Evolutionary conservation across 2,113 vertebrate species (phyloP).

Genomic region (Colius striatus): DNA sequence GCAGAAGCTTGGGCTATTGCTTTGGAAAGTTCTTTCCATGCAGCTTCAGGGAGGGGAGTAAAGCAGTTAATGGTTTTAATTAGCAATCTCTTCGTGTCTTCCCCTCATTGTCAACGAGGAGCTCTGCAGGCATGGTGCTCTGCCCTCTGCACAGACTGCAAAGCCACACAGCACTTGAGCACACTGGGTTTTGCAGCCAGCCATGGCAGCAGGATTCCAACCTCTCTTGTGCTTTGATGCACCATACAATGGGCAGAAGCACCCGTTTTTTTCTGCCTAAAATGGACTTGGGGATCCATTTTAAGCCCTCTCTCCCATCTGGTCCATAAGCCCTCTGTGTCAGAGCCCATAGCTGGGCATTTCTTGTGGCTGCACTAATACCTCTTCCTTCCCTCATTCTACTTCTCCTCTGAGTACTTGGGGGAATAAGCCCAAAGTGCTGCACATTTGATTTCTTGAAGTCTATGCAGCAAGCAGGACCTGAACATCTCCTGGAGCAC

Average conservation of each 20-base stretch:
- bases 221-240: background rate
- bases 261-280: background rate
- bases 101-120: background rate
- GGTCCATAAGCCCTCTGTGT: background rate
- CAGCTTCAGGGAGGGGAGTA: background rate
- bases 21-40: background rate
- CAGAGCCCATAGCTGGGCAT: background rate
- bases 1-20: background rate
- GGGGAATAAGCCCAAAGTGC: background rate
- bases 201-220: background rate
- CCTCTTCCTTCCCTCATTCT: background rate
- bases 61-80: conserved; percentile 30
- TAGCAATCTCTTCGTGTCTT: conserved; percentile 3
- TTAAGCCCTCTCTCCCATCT: background rate
- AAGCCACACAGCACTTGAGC: background rate
- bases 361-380: background rate
- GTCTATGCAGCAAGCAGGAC: background rate
- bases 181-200: background rate
- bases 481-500: background rate
- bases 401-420: background rate
- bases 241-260: background rate
- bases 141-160: background rate
- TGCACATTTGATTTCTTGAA: background rate
- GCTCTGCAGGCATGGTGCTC: background rate
- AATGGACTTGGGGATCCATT: background rate